These are phyloP conservation scores for Drosophila prolongata DNA, from an alignment of 2,888 invertebrate species.

Conservation along the genomic window DNA sequence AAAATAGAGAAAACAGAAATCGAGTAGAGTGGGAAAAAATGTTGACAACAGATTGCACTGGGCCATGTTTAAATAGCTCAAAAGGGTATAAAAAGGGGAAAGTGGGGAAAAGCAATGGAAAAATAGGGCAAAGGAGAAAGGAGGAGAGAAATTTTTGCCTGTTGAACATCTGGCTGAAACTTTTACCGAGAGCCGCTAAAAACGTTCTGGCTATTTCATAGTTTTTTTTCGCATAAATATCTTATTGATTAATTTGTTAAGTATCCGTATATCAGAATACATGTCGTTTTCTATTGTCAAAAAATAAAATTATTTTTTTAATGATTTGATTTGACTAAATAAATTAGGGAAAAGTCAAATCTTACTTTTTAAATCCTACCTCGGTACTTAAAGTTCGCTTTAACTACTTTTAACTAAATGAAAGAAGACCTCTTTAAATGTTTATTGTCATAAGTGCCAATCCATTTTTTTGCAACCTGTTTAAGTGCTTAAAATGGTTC, in stretches of 20 bases:
- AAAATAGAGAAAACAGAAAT: constrained; percentile 25
- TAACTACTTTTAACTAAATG: neutral
- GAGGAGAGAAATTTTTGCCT: constrained; percentile 8
- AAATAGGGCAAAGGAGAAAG: neutral
- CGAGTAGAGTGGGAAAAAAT: constrained; percentile 41
- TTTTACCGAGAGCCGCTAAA: neutral
- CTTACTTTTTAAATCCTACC: neutral
- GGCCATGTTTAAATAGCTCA: constrained; percentile 53
- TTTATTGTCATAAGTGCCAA: neutral
- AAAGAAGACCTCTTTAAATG: neutral
- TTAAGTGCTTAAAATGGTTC: constrained; percentile 14
- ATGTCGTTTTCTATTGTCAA: too few relatives aligned
- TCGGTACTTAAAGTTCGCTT: neutral
- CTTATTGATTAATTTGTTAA: too few relatives aligned
- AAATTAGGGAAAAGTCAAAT: too few relatives aligned
- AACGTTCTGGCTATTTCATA: neutral
- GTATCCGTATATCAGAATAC: too few relatives aligned
- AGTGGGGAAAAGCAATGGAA: constrained; percentile 1
- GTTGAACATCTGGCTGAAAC: constrained; percentile 26
- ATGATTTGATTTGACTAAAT: too few relatives aligned
- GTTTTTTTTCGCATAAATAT: neutral
- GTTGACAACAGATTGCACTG: constrained; percentile 66
- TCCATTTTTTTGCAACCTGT: neutral
- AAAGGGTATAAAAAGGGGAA: neutral
- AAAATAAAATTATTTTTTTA: too few relatives aligned